A percentile compares a stretch with the other conserved stretches of the same genome.
These are phyloP conservation scores for Puffinus mauretanicus DNA, from an alignment of 2,113 vertebrate genomes.

Conservation along the genomic window DNA sequence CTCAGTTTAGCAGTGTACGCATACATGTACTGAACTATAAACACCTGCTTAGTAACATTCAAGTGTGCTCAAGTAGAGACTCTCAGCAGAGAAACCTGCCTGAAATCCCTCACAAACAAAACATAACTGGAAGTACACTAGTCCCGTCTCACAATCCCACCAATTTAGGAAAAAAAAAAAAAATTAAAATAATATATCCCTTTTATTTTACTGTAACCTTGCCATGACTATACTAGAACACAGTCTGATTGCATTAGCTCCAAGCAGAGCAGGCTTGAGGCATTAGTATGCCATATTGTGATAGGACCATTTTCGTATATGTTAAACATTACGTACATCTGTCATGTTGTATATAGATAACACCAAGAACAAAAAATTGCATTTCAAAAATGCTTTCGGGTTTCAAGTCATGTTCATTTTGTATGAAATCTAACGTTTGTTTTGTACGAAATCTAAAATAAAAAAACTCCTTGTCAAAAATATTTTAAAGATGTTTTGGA, in stretches of 20 bases:
- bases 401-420: neutral
- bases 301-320: neutral
- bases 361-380: neutral
- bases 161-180: neutral
- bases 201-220: neutral
- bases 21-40: neutral
- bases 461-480: neutral
- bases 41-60: neutral
- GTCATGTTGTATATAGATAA: neutral
- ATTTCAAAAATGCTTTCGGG: neutral
- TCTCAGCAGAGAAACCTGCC: neutral
- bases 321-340: neutral
- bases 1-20: neutral
- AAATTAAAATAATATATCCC: too few relatives aligned
- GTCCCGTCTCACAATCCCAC: accelerated
- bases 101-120: neutral
- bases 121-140: neutral
- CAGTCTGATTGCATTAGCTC: neutral
- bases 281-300: neutral
- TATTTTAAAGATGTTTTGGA: neutral
- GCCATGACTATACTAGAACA: neutral
- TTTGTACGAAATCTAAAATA: neutral
- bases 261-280: neutral
- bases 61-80: neutral
- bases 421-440: neutral